Conservation (phyloP, 2,888 invertebrate species). For the Tortricodes alternella region DNA sequence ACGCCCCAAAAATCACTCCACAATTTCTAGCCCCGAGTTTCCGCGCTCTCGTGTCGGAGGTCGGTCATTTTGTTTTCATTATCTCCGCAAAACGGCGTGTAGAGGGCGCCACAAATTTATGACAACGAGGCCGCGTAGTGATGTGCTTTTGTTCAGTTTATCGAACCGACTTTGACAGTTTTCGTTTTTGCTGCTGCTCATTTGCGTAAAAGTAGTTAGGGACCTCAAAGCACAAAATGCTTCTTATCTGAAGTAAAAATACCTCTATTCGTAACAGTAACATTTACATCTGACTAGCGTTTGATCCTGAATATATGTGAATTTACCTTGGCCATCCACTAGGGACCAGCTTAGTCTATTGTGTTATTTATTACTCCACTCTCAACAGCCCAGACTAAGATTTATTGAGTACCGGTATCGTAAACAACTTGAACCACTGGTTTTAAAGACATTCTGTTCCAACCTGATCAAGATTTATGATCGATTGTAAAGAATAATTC, state of each 20-base stretch:
- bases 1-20: constrained; percentile 24
- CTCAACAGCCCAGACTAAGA: constrained; percentile 11
- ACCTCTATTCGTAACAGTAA: too few relatives aligned
- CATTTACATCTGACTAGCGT: too few relatives aligned
- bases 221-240: too few relatives aligned
- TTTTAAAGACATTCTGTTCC: not conserved
- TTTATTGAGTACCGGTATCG: constrained; percentile 17
- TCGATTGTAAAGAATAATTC: too few relatives aligned
- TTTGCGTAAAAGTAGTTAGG: too few relatives aligned
- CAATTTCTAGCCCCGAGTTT: constrained; percentile 12
- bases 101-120: constrained; percentile 40
- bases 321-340: constrained; percentile 3
- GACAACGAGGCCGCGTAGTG: constrained; percentile 31
- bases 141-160: not conserved
- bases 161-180: too few relatives aligned
- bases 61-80: constrained; percentile 46
- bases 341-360: constrained; percentile 12
- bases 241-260: too few relatives aligned
- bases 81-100: constrained; percentile 41
- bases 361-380: constrained; percentile 20
- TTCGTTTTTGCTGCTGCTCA: too few relatives aligned
- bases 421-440: constrained; percentile 16
- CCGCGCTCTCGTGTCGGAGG: constrained; percentile 13
- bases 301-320: constrained; percentile 1
- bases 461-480: not conserved